These are phyloP conservation scores for Neosilurus mollespiculum DNA, from an alignment of 2,797 vertebrate species.

Conservation along the genomic window DNA sequence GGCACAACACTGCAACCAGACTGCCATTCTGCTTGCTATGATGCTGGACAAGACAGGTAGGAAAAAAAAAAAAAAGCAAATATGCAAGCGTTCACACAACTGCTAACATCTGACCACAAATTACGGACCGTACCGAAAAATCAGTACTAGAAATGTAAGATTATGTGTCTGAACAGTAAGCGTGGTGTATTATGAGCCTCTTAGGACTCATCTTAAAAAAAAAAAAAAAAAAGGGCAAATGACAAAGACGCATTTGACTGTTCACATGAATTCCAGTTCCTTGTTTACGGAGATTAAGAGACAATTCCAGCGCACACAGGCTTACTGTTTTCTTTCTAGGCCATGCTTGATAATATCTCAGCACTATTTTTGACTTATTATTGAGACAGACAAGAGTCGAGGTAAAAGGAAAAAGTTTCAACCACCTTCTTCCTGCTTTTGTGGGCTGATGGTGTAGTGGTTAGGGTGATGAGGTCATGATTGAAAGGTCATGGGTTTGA, in stretches of 20 bases:
- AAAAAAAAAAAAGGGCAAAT: no score
- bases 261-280: neutral
- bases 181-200: neutral
- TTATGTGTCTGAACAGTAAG: neutral
- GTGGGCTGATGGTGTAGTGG: no score
- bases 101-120: neutral
- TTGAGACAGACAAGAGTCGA: neutral
- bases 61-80: no score
- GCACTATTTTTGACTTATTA: neutral
- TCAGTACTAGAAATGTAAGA: no score
- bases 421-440: neutral
- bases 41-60: no score
- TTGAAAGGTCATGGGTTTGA: no score
- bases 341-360: neutral
- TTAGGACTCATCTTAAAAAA: no score
- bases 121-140: no score
- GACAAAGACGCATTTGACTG: neutral
- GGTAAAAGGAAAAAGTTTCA: neutral
- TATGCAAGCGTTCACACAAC: neutral
- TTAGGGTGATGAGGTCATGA: no score
- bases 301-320: neutral
- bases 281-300: neutral
- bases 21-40: no score
- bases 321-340: neutral
- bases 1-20: no score